These are phyloP conservation scores for Diorhabda carinulata DNA, from an alignment of 1,140 invertebrate species.

Conservation along the genomic window DNA sequence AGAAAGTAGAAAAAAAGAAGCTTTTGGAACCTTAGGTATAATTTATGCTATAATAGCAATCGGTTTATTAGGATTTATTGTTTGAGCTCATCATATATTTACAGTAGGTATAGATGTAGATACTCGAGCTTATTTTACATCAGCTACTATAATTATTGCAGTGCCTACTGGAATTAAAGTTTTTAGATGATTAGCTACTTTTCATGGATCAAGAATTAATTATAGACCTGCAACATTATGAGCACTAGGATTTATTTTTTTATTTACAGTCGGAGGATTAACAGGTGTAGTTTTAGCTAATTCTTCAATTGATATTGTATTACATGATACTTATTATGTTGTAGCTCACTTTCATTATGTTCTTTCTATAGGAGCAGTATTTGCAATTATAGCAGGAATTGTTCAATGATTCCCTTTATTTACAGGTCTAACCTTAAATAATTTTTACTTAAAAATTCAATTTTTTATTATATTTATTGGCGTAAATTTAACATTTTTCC, in stretches of 20 bases:
- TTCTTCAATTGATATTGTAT: constrained; percentile 64
- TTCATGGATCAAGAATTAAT: constrained; percentile 54
- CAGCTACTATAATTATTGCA: constrained; percentile 70
- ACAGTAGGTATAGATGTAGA: constrained; percentile 70
- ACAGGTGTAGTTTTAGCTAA: constrained; percentile 66
- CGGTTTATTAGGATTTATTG: constrained; percentile 64
- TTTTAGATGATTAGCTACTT: constrained; percentile 61
- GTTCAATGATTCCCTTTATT: constrained; percentile 64
- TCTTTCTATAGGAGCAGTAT: constrained; percentile 63
- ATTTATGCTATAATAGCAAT: constrained; percentile 63
- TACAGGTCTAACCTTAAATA: constrained; percentile 56
- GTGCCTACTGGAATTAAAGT: constrained; percentile 63
- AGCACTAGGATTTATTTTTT: constrained; percentile 66
- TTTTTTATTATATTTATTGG: constrained; percentile 61
- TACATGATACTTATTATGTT: constrained; percentile 75
- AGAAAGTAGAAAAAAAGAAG: constrained; percentile 58
- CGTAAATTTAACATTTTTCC: constrained; percentile 73
- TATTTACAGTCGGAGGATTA: constrained; percentile 63
- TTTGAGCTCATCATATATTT: constrained; percentile 70
- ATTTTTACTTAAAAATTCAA: constrained; percentile 56
- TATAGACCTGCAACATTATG: constrained; percentile 57
- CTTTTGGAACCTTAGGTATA: constrained; percentile 58
- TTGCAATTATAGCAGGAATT: constrained; percentile 66
- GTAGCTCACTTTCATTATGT: constrained; percentile 73
- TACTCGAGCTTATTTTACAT: constrained; percentile 69